Base-by-base conservation (phyloP, 2,113 vertebrate genomes). In the Semnornis frantzii region DNA sequence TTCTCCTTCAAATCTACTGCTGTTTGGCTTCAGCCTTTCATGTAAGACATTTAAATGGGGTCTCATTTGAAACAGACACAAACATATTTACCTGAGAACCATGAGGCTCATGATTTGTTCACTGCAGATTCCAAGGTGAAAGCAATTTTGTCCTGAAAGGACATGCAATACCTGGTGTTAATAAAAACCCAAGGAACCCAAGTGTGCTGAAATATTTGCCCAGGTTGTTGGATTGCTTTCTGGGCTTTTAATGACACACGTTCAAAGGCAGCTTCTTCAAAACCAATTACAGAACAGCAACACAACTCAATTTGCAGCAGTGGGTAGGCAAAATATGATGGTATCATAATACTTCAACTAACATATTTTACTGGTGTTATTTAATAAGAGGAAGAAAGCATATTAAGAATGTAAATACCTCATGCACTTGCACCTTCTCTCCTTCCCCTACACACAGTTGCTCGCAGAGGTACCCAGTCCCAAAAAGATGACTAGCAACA, bases 161-260 rank as follows among this genome's bases (percentile, higher is more conserved):
- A 46, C 4, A 58, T 1, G 0, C 24, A 82, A 64, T 33, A 86
- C 18, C 10, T 10, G 72, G 8, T 9, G 15, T 30, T 89, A 92
- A 82, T 72, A 87, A 92, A 93, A 93, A 87, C 24, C 30, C 55
- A 76, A 65, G 50, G 27, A 87, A 85, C n/a, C 18, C 85, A 68
- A 48, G 42, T 10, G 37, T 19, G 28, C 25, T 7, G 31, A 60
- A 92, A 66, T 27, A 55, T 42, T 63, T 31, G 39, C 52, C 79
- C 39, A 57, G 18, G 39, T 63, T 87, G 31, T 8, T 71, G 57
- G n/a, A 64, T 85, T 64, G 34, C 15, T 62, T 90, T 74, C 57
- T 52, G 28, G 34, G 48, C 42, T 87, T 92, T 77, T 81, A 87
- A 85, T 66, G 42, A 50, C 18, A 23, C 1, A 0, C 31, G 46